Evolutionary conservation across 2,797 vertebrate species (phyloP), one percentile per base, ranked within the genome.

Genomic region (Premnoplex brunnescens): DNA sequence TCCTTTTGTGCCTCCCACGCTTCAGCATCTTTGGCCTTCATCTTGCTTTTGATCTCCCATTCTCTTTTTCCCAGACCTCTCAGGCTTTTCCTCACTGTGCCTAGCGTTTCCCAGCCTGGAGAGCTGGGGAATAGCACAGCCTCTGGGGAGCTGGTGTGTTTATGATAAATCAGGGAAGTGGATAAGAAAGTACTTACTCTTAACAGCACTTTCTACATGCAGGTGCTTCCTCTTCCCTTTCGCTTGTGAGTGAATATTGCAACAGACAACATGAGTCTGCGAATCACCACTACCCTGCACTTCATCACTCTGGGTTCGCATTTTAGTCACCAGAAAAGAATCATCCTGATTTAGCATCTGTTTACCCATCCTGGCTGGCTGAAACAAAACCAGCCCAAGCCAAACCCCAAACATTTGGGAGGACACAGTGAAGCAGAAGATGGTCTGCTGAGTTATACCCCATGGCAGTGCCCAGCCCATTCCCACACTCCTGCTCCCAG

Each of bases 1-100:
- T 67, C 52, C 39, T 48, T 66, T 62, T 56, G 34, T 59, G 55
- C 59, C 34, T 90, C 63, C 62, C 52, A 43, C 75, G 76, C 30
- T 44, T 86, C 34, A 84, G 46, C 16, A 34, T 67, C 90, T 86
- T 58, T 75, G 7, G 32, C 37, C 4, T 30, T 23, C 26, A 83
- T 54, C 76, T 67, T 84, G 24, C 69, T 92, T 91, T 91, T 92
- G 88, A 62, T 86, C 68, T 93, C 77, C 48, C 77, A 83, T 60
- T 54, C 49, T 72, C 62, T 91, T 83, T 92, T 62, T 20, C 60
- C 32, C 24, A 80, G 34, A 11, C 63, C 44, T 44, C 27, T 85
- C 51, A 63, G 89, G 69, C 11, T 84, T 63, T 62, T 68, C 37
- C 51, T 84, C 27, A 14, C 36, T 85, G 23, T 89, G 56, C 44